Evolutionary conservation across 2,888 invertebrate species (phyloP), one percentile per base, ranked within the genome.

Genomic region (Argynnis bischoffii): DNA sequence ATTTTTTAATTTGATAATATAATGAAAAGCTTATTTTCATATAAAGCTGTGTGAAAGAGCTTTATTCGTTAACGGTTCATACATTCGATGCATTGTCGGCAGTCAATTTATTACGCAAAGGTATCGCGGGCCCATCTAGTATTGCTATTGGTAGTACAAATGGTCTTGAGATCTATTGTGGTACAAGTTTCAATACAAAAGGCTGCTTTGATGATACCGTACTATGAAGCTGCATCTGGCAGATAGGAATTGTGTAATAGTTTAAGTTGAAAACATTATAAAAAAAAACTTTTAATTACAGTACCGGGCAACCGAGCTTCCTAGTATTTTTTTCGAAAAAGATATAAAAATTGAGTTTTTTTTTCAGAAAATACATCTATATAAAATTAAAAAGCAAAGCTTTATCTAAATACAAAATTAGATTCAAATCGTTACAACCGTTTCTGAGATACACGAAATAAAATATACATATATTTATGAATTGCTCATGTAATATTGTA

Each of bases 91-190:
- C 79, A 79, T 79, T 79, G 82, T 85, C 82, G 78, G 80, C 81
- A 79, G 83, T 82, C 85, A 87, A 87, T 90, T 89, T 90, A 89
- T 90, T 87, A 87, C 78, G 79, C 79, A 77, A 80, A 78, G 71
- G 79, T 88, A 88, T 88, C 86, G 79, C 68, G 73, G 76, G 76
- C 80, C 79, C 81, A 88, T 89, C 88, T 81, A 78, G 69, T 61
- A 47, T 68, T 21, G 65, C 57, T 67, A 67, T 67, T 57, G 63
- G 79, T 78, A 79, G 79, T 82, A 82, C 80, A 79, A 84, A 81
- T 79, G 76, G 81, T 76, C 75, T 67, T 65, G 67, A 57, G 59
- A 72, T 72, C 71, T 71, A 70, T 74, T 72, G 72, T 73, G 63
- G 70, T 69, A 67, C 72, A 65, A 63, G 69, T 70, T 70, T 69